Evolutionary conservation across 2,888 invertebrate genomes (phyloP), one percentile per base, ranked within the genome.

Genomic region (Antheraea assamensis): DNA sequence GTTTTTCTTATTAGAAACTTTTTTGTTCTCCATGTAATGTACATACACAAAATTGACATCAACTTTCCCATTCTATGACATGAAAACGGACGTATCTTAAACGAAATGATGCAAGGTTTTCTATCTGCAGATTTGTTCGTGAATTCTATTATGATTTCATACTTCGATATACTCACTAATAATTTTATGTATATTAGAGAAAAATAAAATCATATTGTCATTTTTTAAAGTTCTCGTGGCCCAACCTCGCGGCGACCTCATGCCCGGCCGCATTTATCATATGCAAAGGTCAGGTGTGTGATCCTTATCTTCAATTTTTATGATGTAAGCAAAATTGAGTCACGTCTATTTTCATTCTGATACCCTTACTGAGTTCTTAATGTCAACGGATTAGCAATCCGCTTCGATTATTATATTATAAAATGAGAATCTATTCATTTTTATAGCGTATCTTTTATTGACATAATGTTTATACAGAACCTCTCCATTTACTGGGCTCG

Each of bases 301-400:
- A 91, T 90, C 86, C 84, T 87, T 89, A 91, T 90, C 91, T 87
- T 87, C 79, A 78, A 82, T 86, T 87, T 87, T 88, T 88, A 87
- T 89, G 90, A 90, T 90, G 91, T 91, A 90, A 91, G 90, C 87
- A 85, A 84, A 86, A 86, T 84, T 90, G 91, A 92, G 86, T 91
- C 89, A 92, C 82, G 79, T 83, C 84, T 87, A 88, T 87, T 82
- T 76, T 74, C 71, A 75, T 52, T 75, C 30, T 61, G 61, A 30
- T 61, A 61, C 66, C 73, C 55, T 70, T 55, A 68, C 19, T n/a
- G 66, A 73, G 55, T 58, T 68, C 15, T 31, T 55, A n/a, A 58
- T 70, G 24, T 68, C 49, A 31, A 68, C 35, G 21, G 68, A 21
- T 35, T 68, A 35, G 31, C 68, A 21, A 35, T 68, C 68, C 68